Evolutionary conservation across 2,888 invertebrate species (phyloP), one percentile per base, ranked within the genome.

Genomic region (Pycnomerus fuliginosus): DNA sequence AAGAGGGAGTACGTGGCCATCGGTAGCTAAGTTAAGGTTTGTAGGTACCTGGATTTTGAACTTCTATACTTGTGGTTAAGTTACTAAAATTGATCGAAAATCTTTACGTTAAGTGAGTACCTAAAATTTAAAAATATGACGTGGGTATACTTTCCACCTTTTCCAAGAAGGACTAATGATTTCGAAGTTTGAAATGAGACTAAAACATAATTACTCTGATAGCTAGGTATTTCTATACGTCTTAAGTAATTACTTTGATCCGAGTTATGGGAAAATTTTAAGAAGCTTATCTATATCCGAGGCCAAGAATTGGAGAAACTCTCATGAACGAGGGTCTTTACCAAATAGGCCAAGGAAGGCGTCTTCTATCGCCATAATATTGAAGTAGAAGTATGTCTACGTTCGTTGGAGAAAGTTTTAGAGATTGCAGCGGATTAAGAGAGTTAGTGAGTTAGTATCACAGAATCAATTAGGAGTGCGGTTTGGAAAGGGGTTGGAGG

Each of bases 381-480:
- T 16, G 23, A 17, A 39, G 29, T 16, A 29, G 35, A 23, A 42
- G 36, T 35, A 54, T 52, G 53, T 52, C 48, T 53, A 47, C 49
- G 39, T 43, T 42, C 46, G 49, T 37, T 48, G 51, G 51, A 56
- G 44, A n/a, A n/a, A n/a, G n/a, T n/a, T 52, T 45, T 34, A 20
- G 48, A 53, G 53, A 55, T 53, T 52, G 53, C 46, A 48, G 44
- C 46, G 53, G 55, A 55, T 53, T 56, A 44, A 44, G 25, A 34
- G 44, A 35, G 41, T 37, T 41, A 33, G 20, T 43, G 48, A 49
- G 48, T 49, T 35, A 34, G 40, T 53, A 53, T 55, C 54, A 49
- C 50, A 44, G 48, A 60, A 60, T 60, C 60, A 56, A 60, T 58
- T 58, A 58, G 52, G n/a, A n/a, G n/a, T n/a, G n/a, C n/a, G n/a